A percentile compares a stretch with the other conserved stretches of the same genome.
Conservation (phyloP, 23 tunicate species). For the Trididemnum clinides region DNA sequence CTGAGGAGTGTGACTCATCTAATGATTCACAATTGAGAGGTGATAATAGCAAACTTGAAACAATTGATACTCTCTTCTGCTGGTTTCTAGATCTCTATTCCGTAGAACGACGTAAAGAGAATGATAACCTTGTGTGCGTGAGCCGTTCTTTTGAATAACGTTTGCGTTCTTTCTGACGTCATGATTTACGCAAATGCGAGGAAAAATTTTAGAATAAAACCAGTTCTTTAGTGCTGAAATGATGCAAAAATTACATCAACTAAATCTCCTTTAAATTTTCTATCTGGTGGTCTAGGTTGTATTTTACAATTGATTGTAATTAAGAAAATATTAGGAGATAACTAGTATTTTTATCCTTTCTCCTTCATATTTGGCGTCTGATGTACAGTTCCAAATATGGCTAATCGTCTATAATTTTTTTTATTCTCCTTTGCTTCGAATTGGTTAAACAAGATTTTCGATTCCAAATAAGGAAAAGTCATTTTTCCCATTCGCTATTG, state of each 20-base stretch:
- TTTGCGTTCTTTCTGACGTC: slow-evolving; percentile 33
- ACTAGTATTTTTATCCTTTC: neutral
- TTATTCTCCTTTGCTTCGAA: neutral
- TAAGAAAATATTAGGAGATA: neutral
- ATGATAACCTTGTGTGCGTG: slow-evolving; percentile 29
- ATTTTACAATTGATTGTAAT: neutral
- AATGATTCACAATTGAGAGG: slow-evolving; percentile 16
- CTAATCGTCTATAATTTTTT: neutral
- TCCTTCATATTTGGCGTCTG: neutral
- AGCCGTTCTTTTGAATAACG: slow-evolving; percentile 20
- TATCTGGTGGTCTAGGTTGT: neutral
- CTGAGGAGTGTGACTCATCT: neutral
- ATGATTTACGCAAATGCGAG: neutral
- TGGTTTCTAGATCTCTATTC: no score
- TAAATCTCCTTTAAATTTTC: neutral
- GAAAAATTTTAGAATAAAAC: neutral
- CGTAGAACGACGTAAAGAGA: slow-evolving; percentile 41
- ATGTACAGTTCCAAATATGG: neutral
- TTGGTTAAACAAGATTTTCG: neutral
- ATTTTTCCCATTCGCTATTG: neutral
- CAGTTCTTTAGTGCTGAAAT: neutral
- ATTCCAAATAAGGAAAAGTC: slow-evolving; percentile 24
- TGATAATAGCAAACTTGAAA: neutral
- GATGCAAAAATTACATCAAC: neutral
- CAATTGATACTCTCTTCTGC: no score